Base-by-base conservation (phyloP, 2,113 vertebrate species). In the Crocuta crocuta region DNA sequence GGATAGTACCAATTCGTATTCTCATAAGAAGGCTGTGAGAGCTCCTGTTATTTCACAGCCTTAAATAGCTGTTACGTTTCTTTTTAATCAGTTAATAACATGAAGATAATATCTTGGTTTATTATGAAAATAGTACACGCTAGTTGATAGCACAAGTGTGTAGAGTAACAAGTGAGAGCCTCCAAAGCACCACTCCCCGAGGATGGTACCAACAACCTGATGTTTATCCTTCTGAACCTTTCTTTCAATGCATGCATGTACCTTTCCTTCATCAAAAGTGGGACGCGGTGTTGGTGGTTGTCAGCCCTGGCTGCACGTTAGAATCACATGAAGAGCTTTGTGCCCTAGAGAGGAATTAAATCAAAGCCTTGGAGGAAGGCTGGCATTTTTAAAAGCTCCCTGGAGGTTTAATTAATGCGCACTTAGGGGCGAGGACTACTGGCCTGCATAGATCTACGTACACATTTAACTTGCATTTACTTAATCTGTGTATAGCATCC, bases 201-300 rank as follows among this genome's bases (percentile, higher is more conserved):
- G 31, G 35, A 10, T 58, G 23, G 5, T 50, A 63, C 28, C 35
- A 39, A 65, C 65, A 80, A 39, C 15, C 35, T 24, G 16, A 7
- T 68, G 70, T 89, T 84, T 53, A 4, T 70, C 12, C 76, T 93
- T 88, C 39, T 63, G 4, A 58, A n/a, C 50, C 89, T 39, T 71
- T 53, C 43, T 84, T 80, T 94, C 50, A 76, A 35, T 94, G 43
- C 13, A 19, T 94, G 43, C 5, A 11, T 83, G 39, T 33, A 68
- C 48, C 28, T 43, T 96, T 91, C 48, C n/a, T 66, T 96, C 88
- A 96, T 91, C 4, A 88, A 88, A 92, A 65, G 13, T 66, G 4
- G 35, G 55, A 50, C 78, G 48, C 39, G 26, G 7, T 73, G 16
- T 91, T 21, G 26, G 55, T 76, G 85, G 7, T 70, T 94, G n/a